Evolutionary conservation across 2,113 vertebrate genomes (phyloP).

Genomic region (Urocolius indicus): DNA sequence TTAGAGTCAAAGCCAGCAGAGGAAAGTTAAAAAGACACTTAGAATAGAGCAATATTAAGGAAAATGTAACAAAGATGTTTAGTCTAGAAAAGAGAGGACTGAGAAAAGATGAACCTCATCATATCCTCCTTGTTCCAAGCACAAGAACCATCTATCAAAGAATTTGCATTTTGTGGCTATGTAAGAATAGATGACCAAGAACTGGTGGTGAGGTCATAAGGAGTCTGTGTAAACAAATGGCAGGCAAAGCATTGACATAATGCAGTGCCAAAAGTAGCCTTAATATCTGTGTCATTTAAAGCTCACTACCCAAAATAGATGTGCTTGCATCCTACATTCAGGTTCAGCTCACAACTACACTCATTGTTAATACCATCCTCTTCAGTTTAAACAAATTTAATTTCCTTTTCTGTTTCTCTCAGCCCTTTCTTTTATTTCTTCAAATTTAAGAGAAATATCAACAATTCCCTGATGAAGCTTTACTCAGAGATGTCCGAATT

Average conservation of each 20-base stretch:
- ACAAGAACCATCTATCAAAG: neutral
- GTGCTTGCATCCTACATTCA: neutral
- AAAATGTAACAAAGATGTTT: neutral
- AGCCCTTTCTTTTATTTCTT: neutral
- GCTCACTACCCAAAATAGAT: neutral
- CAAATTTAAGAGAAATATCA: neutral
- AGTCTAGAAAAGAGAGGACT: neutral
- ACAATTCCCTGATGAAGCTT: neutral
- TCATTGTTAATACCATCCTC: neutral
- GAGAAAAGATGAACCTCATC: neutral
- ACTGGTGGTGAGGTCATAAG: neutral
- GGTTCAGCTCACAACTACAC: neutral
- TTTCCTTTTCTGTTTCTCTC: neutral
- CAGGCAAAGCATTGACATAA: neutral
- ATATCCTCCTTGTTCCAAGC: neutral
- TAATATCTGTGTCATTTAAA: neutral
- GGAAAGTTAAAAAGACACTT: neutral
- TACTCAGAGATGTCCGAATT: neutral
- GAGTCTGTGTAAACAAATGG: neutral
- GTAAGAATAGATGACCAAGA: neutral
- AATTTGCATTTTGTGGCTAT: neutral
- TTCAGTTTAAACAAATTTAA: neutral
- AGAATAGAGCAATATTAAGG: neutral
- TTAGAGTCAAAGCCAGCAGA: neutral
- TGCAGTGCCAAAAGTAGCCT: neutral